Base-by-base conservation (phyloP, 2,888 invertebrate genomes). In the Troides aeacus region DNA sequence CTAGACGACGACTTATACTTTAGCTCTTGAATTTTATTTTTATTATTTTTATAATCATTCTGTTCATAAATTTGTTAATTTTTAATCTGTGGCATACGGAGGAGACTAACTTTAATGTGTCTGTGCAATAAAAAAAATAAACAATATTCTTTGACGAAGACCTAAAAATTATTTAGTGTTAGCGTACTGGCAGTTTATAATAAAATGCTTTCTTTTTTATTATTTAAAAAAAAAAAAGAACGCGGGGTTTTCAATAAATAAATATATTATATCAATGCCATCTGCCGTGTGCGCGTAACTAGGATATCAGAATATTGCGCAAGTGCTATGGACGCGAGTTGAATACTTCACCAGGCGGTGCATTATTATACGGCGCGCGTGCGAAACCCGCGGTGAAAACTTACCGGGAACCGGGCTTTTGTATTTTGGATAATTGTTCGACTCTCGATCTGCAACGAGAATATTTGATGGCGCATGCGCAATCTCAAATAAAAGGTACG, bases 231-330 rank as follows among this genome's bases (percentile, higher is more conserved):
- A 23, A 24, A 30, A 60, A 60, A 17, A n/a, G 17, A 61, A 61
- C 23, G 46, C 18, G 60, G 23, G 60, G 50, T 59, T 15, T 10
- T 42, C 5, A 42, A 42, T 50, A 7, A 62, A 62, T 53, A 62
- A 57, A 62, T 36, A 66, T 66, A 70, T 21, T 66, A 70, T 60
- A 58, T 57, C 36, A 57, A 64, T 64, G 58, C 64, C 70, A 67
- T 71, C 70, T 71, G 70, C 67, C 67, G 64, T 61, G 39, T 56
- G 56, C 46, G 67, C 62, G 69, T 72, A 68, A 70, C 65, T 72
- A 70, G 75, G 73, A 74, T 79, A 81, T 79, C 74, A 76, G 76
- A 75, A 72, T 73, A 76, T 82, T 82, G 78, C 81, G 79, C 77
- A 81, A 81, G 74, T 67, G 78, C 67, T 64, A 24, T 23, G 64